Conservation (phyloP, 2,797 vertebrate species). For the Alcedo quadribrachys region DNA sequence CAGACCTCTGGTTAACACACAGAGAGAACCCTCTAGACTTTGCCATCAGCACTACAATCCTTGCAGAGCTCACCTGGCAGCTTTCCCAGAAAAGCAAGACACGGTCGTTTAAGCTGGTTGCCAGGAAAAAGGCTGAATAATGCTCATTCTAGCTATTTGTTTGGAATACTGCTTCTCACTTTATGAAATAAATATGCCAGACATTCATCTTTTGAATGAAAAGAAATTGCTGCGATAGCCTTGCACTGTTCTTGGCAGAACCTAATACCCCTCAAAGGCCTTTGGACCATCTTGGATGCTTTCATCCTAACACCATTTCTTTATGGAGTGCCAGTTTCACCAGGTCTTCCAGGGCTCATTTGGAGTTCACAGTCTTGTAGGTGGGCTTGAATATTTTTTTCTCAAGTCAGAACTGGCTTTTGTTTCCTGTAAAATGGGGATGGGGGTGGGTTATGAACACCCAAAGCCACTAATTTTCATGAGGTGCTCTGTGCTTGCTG, state of each 20-base stretch:
- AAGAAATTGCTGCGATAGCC: constrained; percentile 56
- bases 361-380: background rate
- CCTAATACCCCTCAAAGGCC: background rate
- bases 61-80: constrained; percentile 74
- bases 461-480: background rate
- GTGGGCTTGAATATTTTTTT: background rate
- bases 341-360: background rate
- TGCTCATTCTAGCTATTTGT: constrained; percentile 74
- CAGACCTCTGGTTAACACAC: constrained; percentile 28
- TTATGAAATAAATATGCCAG: constrained; percentile 76
- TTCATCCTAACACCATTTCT: background rate
- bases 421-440: background rate
- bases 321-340: background rate
- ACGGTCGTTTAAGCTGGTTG: constrained; percentile 63
- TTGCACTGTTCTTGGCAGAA: background rate
- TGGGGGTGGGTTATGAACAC: background rate
- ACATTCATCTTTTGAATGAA: constrained; percentile 55
- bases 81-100: constrained; percentile 78
- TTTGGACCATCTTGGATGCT: background rate
- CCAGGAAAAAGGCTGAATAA: constrained; percentile 75
- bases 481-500: background rate
- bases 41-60: constrained; percentile 38
- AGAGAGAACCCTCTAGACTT: constrained; percentile 50
- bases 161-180: constrained; percentile 70
- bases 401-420: background rate